Evolutionary conservation across 1,140 invertebrate species (phyloP).

Genomic region (Chionoecetes opilio): DNA sequence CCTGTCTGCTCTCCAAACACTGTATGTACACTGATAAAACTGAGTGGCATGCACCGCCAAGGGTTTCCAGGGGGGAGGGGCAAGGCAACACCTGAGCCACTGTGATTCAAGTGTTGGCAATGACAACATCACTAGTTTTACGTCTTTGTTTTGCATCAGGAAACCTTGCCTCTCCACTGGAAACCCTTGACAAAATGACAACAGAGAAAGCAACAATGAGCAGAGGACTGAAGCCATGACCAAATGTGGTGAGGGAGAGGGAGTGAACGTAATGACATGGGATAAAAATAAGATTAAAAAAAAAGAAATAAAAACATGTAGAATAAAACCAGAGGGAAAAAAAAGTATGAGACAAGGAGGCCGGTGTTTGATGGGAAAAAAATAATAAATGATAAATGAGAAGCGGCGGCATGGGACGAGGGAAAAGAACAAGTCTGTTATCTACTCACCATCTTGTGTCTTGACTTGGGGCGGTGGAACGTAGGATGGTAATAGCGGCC

Average conservation of each 20-base stretch:
- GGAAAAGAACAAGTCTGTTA: background rate
- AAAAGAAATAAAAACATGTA: background rate
- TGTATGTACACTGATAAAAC: background rate
- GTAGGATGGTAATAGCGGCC: slow-evolving; percentile 81
- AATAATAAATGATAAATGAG: background rate
- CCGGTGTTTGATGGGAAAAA: background rate
- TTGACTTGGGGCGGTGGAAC: slow-evolving; percentile 81
- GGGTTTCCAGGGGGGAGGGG: background rate
- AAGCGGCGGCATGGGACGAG: background rate
- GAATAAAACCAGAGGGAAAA: slow-evolving; percentile 1
- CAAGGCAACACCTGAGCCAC: background rate
- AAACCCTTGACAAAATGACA: background rate
- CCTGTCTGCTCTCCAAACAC: background rate
- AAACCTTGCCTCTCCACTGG: background rate
- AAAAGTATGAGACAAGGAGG: background rate
- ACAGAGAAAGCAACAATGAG: background rate
- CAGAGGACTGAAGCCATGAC: background rate
- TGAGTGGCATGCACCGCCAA: background rate
- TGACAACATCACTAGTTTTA: too few relatives aligned
- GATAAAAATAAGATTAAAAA: background rate
- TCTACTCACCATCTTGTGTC: slow-evolving; percentile 81
- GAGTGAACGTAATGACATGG: background rate
- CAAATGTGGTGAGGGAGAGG: background rate
- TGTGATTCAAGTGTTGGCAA: too few relatives aligned
- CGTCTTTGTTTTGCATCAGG: too few relatives aligned